Base-by-base conservation (phyloP, 2,888 invertebrate genomes). In the Polietes domitor region DNA sequence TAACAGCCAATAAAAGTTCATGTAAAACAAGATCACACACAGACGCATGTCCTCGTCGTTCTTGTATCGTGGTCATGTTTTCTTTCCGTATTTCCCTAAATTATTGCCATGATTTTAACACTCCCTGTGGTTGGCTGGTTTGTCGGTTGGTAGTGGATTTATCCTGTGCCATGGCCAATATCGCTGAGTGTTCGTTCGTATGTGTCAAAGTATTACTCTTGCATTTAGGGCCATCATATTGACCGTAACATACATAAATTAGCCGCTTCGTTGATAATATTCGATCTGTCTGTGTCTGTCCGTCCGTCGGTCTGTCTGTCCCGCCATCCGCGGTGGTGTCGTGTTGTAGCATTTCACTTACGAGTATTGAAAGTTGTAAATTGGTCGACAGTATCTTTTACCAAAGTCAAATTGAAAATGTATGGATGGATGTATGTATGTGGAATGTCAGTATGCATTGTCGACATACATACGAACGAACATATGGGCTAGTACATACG, bases 231-330 rank as follows among this genome's bases (percentile, higher is more conserved):
- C 79, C 82, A 68, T 55, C 63, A 73, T 72, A 73, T 77, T 84
- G 84, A 84, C 80, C 79, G 73, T 72, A 77, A 74, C 80, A 63
- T 65, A 83, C 81, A 86, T 86, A 86, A 86, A 86, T 86, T 86
- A 85, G 83, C 70, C 77, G 77, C 82, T 83, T 83, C 80, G 77
- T 72, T 85, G 86, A 86, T 86, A 86, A 83, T 78, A 70, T 84
- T 78, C 43, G 61, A 76, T 76, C 9, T 41, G 19, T 24, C 43
- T 17, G 43, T 74, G 0, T 6, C 19, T n/a, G 15, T 71, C 2
- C 19, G 12, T 15, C 41, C 37, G 21, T 41, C 19, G n/a, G 65
- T n/a, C 43, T 41, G 68, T 43, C 17, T 76, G 1, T 7, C 21
- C 77, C 53, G 7, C 68, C 28, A 24, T 55, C 73, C 17, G 3